A percentile compares a stretch with the other conserved stretches of the same genome.
phyloP scores from a whole-genome alignment of 2,888 invertebrate genomes.

The Xestoiulus laeticollis region DNA sequence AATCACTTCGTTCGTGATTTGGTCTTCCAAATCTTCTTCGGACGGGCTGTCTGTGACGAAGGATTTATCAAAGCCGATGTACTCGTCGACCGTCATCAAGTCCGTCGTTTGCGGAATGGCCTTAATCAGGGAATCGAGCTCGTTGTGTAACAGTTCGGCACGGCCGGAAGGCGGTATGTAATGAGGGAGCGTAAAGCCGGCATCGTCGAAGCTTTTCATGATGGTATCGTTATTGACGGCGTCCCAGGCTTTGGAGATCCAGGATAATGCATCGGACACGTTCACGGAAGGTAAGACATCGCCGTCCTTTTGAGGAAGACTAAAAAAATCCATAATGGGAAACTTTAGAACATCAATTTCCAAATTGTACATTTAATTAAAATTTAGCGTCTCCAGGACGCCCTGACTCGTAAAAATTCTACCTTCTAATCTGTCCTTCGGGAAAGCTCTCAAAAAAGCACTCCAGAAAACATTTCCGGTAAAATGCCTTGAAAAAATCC shows the following conservation, averaged over 20 bases:
- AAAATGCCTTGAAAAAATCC: slow-evolving; percentile 38
- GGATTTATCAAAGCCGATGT: slow-evolving; percentile 39
- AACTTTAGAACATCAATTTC: no score
- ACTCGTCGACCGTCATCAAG: slow-evolving; percentile 42
- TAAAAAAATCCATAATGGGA: background rate
- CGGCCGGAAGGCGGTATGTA: slow-evolving; percentile 27
- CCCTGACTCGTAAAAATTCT: no score
- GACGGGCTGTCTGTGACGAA: background rate
- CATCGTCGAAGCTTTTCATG: slow-evolving; percentile 47
- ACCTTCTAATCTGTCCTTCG: background rate
- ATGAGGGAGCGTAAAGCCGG: slow-evolving; percentile 42
- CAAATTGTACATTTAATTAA: no score
- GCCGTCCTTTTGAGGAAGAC: background rate
- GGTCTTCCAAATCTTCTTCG: slow-evolving; percentile 51
- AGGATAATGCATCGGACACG: slow-evolving; percentile 20
- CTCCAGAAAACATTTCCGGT: slow-evolving; percentile 42
- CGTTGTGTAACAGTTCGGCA: slow-evolving; percentile 40
- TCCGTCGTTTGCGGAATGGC: background rate
- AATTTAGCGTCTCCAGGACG: no score
- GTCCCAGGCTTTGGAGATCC: slow-evolving; percentile 49
- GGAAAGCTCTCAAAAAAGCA: background rate
- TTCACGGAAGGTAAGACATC: background rate
- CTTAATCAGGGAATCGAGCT: slow-evolving; percentile 18
- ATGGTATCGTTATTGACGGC: background rate
- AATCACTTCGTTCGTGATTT: slow-evolving; percentile 47